Evolutionary conservation across 2,888 invertebrate genomes (phyloP).

Genomic region (Bugulina stolonifera): DNA sequence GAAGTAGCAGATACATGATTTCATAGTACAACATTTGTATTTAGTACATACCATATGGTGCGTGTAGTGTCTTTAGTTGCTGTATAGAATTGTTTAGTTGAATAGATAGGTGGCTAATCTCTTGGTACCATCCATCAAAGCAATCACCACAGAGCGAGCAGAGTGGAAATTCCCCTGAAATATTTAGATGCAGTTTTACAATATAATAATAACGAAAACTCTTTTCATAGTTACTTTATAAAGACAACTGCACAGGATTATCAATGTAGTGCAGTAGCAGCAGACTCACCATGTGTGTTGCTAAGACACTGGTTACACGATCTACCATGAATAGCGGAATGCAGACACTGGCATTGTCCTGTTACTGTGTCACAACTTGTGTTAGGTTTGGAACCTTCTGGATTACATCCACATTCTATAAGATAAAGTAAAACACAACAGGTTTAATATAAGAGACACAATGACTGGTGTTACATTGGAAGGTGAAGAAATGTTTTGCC

Average conservation of each 20-base stretch:
- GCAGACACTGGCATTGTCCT: constrained; percentile 34
- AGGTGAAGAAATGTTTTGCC: too few relatives aligned
- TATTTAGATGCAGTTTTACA: too few relatives aligned
- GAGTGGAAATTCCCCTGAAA: not conserved
- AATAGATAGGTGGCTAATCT: not conserved
- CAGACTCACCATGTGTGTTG: not conserved
- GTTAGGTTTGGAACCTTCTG: not conserved
- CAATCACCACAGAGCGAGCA: constrained; percentile 15
- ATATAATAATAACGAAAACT: not conserved
- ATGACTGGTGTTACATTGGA: too few relatives aligned
- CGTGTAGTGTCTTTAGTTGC: not conserved
- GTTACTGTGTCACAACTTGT: constrained; percentile 32
- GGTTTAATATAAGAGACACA: too few relatives aligned
- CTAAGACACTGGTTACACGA: constrained; percentile 33
- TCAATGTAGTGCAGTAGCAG: too few relatives aligned
- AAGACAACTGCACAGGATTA: not conserved
- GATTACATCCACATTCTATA: not conserved
- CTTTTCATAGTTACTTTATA: not conserved
- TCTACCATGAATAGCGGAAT: constrained; percentile 31
- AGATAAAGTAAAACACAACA: too few relatives aligned
- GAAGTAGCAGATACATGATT: too few relatives aligned
- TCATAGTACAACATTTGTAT: too few relatives aligned
- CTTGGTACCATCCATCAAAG: constrained; percentile 14
- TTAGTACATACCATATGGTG: not conserved
- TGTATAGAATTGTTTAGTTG: not conserved